phyloP scores from a whole-genome alignment of 2,113 vertebrate species.

The Cryptotis parvus region DNA sequence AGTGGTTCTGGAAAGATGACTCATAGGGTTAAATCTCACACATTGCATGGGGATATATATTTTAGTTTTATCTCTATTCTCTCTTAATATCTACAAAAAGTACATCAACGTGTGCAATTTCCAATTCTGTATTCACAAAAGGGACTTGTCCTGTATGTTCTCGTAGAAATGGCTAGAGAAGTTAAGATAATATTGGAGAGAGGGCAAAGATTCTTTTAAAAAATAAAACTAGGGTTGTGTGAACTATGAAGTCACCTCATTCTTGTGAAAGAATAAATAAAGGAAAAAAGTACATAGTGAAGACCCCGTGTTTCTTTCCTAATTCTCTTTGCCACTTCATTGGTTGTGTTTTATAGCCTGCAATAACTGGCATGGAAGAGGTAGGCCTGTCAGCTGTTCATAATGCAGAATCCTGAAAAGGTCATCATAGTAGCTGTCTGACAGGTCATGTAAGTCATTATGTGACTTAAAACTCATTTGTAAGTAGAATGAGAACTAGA shows the following conservation, averaged over 20 bases:
- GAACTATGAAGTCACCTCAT: not conserved
- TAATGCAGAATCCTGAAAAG: conserved; percentile 86
- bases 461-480: conserved; percentile 86
- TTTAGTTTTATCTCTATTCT: not conserved
- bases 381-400: conserved; percentile 83
- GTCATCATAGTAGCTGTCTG: conserved; percentile 84
- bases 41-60: not conserved
- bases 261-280: not conserved
- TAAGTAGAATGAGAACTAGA: conserved; percentile 80
- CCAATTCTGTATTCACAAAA: not conserved
- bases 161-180: not conserved
- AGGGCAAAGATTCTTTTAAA: not conserved
- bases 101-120: not conserved
- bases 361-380: conserved; percentile 71
- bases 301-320: conserved; percentile 25
- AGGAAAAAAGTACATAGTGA: conserved; percentile 14
- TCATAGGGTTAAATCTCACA: too few species aligned
- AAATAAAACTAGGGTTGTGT: not conserved
- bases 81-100: not conserved
- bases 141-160: not conserved
- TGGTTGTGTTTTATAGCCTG: conserved; percentile 71
- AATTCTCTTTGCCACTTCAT: conserved; percentile 16
- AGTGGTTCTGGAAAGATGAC: too few species aligned
- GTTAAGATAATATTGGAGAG: not conserved
- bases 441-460: conserved; percentile 87